These are phyloP conservation scores for Bombus confusus DNA, from an alignment of 1,140 invertebrate species.

Conservation along the genomic window DNA sequence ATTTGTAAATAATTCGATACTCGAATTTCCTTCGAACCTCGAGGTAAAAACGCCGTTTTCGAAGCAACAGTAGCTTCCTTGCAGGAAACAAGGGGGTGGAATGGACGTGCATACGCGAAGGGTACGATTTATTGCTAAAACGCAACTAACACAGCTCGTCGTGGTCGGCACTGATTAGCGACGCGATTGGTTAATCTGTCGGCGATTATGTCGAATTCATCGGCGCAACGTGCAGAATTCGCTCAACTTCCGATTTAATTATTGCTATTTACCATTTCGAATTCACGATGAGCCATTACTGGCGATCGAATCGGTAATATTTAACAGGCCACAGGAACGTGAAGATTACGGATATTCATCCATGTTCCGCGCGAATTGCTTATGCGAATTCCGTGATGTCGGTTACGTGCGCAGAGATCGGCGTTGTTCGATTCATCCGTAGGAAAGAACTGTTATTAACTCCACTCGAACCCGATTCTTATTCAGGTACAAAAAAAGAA, in stretches of 20 bases:
- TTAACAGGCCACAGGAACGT: conserved; percentile 43
- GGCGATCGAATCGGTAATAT: conserved; percentile 60
- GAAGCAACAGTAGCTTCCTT: conserved; percentile 15
- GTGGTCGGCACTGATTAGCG: conserved; percentile 65
- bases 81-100: not conserved
- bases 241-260: conserved; percentile 71
- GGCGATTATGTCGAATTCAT: conserved; percentile 71
- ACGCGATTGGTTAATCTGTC: conserved; percentile 71
- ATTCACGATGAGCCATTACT: conserved; percentile 62
- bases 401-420: not conserved
- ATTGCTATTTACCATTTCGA: conserved; percentile 72
- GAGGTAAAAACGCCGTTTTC: too few species aligned
- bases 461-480: too few species aligned
- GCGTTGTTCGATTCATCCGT: not conserved
- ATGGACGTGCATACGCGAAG: conserved; percentile 21
- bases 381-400: not conserved
- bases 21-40: not conserved
- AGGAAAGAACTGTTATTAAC: not conserved
- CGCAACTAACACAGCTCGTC: conserved; percentile 62
- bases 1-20: not conserved
- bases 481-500: not conserved
- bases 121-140: conserved; percentile 64
- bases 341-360: conserved; percentile 47
- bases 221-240: conserved; percentile 67
- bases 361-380: conserved; percentile 8